Conservation (phyloP, 1,140 invertebrate genomes). For the Pseudomyrmex concolor region DNA sequence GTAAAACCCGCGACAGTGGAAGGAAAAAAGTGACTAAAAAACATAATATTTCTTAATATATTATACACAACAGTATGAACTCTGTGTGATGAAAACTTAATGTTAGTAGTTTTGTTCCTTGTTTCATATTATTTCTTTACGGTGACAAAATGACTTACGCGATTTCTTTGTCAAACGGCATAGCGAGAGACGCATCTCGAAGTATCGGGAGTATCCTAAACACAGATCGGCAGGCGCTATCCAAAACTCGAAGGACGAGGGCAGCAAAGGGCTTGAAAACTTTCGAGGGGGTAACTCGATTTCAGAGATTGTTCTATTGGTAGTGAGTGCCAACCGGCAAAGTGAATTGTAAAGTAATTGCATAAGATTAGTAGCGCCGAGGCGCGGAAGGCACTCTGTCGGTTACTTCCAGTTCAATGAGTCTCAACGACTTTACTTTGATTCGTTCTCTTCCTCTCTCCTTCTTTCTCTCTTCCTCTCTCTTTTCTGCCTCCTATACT, state of each 20-base stretch:
- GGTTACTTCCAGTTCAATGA: conserved; percentile 85
- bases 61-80: neutral
- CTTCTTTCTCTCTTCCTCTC: conserved; percentile 53
- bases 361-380: conserved; percentile 84
- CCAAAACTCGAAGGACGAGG: conserved; percentile 58
- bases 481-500: conserved; percentile 61
- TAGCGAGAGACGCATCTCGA: conserved; percentile 55
- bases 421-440: conserved; percentile 85
- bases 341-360: conserved; percentile 86
- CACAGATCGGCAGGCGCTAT: conserved; percentile 62
- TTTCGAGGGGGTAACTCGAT: conserved; percentile 80
- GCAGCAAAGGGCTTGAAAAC: conserved; percentile 60
- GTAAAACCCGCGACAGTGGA: neutral
- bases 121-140: neutral
- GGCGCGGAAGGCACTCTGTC: conserved; percentile 83
- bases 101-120: neutral
- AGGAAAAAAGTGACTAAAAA: too few species aligned
- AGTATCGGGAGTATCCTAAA: conserved; percentile 33
- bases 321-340: conserved; percentile 82
- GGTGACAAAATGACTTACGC: neutral
- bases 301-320: conserved; percentile 81
- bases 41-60: neutral
- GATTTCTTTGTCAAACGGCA: conserved; percentile 14
- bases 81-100: neutral
- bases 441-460: conserved; percentile 73